These are phyloP conservation scores for Rhamnusium bicolor DNA, from an alignment of 2,888 invertebrate species.

Conservation along the genomic window DNA sequence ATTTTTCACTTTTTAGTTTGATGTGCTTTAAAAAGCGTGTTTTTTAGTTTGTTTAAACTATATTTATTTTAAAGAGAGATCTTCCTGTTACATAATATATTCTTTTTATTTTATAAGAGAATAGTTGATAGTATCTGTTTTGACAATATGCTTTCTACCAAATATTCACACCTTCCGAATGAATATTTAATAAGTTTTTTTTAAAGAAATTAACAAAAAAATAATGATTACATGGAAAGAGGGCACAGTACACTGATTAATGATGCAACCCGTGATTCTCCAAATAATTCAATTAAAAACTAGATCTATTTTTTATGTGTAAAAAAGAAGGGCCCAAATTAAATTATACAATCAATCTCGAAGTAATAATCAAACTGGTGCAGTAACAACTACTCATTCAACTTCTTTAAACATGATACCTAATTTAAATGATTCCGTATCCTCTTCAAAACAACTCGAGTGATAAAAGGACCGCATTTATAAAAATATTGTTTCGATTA, in stretches of 20 bases:
- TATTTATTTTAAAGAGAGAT: no score
- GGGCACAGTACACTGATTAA: background rate
- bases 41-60: no score
- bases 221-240: background rate
- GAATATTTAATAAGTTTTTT: background rate
- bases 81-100: no score
- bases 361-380: background rate
- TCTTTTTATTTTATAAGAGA: background rate
- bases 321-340: background rate
- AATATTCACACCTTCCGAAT: background rate
- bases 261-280: background rate
- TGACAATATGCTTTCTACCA: no score
- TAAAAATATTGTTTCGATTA: conserved; percentile 17
- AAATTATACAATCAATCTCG: conserved; percentile 14
- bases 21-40: no score
- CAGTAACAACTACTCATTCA: conserved; percentile 19
- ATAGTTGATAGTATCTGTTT: background rate
- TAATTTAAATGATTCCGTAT: conserved; percentile 21
- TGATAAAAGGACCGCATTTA: conserved; percentile 15
- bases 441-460: conserved; percentile 4
- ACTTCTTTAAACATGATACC: conserved; percentile 25
- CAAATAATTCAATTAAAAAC: background rate
- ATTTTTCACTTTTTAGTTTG: no score
- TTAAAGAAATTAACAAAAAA: background rate
- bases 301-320: background rate